phyloP scores from a whole-genome alignment of 2,888 invertebrate species.

The Apodemia arnacis region DNA sequence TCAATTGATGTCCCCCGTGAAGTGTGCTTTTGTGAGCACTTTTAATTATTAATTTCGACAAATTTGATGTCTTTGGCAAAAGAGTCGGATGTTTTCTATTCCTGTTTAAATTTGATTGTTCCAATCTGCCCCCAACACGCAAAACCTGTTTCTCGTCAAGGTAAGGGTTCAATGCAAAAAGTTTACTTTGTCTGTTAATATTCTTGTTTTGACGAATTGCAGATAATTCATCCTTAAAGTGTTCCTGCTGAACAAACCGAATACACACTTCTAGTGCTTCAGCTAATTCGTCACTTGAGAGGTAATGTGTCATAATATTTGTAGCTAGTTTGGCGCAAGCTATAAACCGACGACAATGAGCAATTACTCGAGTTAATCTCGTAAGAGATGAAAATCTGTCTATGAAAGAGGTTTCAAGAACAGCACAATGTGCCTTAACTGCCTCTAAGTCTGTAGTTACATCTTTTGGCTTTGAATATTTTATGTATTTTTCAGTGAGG shows the following conservation, averaged over 20 bases:
- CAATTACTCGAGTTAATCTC: background rate
- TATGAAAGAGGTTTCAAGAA: background rate
- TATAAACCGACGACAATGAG: background rate
- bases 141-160: background rate
- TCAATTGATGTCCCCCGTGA: too few species aligned
- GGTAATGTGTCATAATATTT: background rate
- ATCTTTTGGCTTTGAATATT: too few species aligned
- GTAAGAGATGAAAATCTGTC: background rate
- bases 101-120: background rate
- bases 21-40: too few species aligned
- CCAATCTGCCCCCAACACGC: background rate
- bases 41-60: too few species aligned
- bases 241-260: background rate
- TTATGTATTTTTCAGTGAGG: too few species aligned
- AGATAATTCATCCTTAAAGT: background rate
- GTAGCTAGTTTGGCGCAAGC: background rate
- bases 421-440: too few species aligned
- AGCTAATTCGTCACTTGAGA: background rate
- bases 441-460: too few species aligned
- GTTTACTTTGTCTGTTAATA: background rate
- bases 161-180: background rate
- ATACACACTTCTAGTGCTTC: background rate
- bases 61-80: background rate
- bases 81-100: background rate
- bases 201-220: background rate